Evolutionary conservation across 1,140 invertebrate genomes (phyloP).

Genomic region (Vanessa tameamea): DNA sequence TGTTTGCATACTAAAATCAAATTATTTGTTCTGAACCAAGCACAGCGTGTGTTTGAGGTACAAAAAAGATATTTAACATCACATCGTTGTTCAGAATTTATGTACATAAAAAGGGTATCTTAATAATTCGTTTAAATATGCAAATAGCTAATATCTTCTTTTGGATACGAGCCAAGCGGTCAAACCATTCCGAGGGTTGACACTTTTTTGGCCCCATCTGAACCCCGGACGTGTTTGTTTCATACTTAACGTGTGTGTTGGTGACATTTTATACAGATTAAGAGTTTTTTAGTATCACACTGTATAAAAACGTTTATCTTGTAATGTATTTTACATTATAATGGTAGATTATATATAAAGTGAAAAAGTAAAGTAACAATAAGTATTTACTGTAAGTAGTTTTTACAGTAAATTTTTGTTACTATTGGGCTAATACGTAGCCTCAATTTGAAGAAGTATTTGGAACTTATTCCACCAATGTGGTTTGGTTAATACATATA

Average conservation of each 20-base stretch:
- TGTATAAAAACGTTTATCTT: not conserved
- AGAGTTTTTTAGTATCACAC: not conserved
- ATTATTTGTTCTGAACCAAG: too few relatives aligned
- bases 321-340: not conserved
- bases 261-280: constrained; percentile 14
- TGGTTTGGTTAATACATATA: too few relatives aligned
- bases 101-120: not conserved
- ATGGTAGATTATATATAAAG: too few relatives aligned
- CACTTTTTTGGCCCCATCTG: constrained; percentile 29
- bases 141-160: constrained; percentile 32
- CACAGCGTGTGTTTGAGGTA: too few relatives aligned
- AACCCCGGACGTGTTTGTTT: constrained; percentile 27
- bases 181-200: not conserved
- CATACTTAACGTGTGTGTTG: constrained; percentile 18
- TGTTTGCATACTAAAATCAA: too few relatives aligned
- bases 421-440: too few relatives aligned
- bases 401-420: too few relatives aligned
- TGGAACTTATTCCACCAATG: too few relatives aligned
- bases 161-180: constrained; percentile 16
- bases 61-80: not conserved
- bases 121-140: constrained; percentile 10
- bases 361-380: too few relatives aligned
- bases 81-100: not conserved
- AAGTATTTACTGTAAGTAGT: too few relatives aligned
- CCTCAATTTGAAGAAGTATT: too few relatives aligned